Percentiles rank a stretch among this genome's conserved stretches.
phyloP scores from a whole-genome alignment of 1,140 invertebrate genomes.

The Trinorchestia longiramus region DNA sequence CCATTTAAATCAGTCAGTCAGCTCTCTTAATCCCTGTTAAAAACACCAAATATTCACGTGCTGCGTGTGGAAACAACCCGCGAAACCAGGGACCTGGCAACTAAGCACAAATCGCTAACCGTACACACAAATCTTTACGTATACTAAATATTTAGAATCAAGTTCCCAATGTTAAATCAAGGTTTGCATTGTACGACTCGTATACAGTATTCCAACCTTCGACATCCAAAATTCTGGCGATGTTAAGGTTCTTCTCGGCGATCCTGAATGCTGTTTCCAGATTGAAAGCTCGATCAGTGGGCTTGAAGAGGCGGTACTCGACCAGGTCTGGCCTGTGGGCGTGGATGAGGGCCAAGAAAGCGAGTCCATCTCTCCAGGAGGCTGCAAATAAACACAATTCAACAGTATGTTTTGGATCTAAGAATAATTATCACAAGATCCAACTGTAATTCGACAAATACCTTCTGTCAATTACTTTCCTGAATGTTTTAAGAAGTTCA shows the following conservation, averaged over 20 bases:
- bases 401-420: background rate
- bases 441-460: too few species aligned
- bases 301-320: constrained; percentile 56
- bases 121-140: too few species aligned
- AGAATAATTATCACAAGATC: too few species aligned
- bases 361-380: constrained; percentile 55
- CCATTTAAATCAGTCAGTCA: too few species aligned
- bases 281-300: constrained; percentile 46
- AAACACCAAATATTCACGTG: too few species aligned
- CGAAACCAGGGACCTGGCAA: too few species aligned
- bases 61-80: too few species aligned
- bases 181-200: background rate
- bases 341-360: constrained; percentile 57
- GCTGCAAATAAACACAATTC: background rate
- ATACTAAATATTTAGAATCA: background rate
- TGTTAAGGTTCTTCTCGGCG: constrained; percentile 48
- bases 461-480: too few species aligned
- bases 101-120: too few species aligned
- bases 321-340: constrained; percentile 58
- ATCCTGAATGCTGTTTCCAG: constrained; percentile 52
- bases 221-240: constrained; percentile 53
- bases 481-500: too few species aligned
- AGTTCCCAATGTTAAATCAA: background rate
- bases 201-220: constrained; percentile 42
- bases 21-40: too few species aligned